Percentiles rank a stretch among this genome's conserved stretches.
Evolutionary conservation across 2,113 vertebrate genomes (phyloP).

Genomic region (Orcinus orca): DNA sequence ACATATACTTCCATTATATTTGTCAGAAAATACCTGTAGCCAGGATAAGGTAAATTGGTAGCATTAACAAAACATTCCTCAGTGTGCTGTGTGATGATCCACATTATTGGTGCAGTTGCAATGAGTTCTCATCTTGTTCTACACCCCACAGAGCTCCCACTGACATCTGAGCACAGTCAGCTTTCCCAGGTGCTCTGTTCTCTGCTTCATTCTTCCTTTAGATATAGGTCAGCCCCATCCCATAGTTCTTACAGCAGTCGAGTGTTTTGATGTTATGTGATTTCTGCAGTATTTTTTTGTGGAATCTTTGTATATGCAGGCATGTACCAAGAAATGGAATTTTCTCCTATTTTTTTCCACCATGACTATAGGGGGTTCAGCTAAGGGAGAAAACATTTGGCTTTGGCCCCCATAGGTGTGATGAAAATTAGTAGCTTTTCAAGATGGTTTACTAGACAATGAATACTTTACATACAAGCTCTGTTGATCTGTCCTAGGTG

Average conservation of each 20-base stretch:
- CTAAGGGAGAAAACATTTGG: background rate
- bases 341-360: background rate
- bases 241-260: background rate
- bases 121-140: background rate
- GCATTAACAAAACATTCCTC: background rate
- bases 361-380: background rate
- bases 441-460: background rate
- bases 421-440: background rate
- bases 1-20: background rate
- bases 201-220: constrained; percentile 14
- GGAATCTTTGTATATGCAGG: background rate
- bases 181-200: background rate
- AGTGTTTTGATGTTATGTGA: constrained; percentile 35
- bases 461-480: background rate
- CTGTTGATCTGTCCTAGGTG: background rate
- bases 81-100: background rate
- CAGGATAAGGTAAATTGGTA: background rate
- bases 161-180: background rate
- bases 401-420: background rate
- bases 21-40: background rate
- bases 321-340: background rate
- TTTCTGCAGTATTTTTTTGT: background rate
- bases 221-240: background rate
- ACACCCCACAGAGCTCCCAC: background rate
- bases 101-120: background rate